Evolutionary conservation across 2,797 vertebrate species (phyloP).

Genomic region (Lutjanus campechanus): DNA sequence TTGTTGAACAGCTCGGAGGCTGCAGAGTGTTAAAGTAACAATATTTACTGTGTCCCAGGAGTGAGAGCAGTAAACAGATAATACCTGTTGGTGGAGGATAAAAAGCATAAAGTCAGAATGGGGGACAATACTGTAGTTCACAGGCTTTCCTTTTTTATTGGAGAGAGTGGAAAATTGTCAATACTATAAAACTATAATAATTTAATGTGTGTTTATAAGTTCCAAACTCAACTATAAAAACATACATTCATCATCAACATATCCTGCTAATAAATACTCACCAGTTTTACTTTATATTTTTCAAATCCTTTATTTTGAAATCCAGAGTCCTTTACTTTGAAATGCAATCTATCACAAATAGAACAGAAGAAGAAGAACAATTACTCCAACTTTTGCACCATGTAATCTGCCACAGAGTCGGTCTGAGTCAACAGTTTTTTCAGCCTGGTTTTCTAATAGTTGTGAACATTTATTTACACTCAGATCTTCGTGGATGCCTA

Average conservation of each 20-base stretch:
- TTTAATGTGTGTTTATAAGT: not conserved
- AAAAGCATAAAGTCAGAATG: conserved; percentile 46
- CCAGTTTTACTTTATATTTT: too few species aligned
- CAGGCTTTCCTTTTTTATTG: not conserved
- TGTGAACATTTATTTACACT: too few species aligned
- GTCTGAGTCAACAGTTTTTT: too few species aligned
- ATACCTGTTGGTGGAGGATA: conserved; percentile 53
- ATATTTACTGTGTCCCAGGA: conserved; percentile 63
- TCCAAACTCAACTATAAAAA: not conserved
- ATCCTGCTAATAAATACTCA: too few species aligned
- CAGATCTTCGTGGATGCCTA: too few species aligned
- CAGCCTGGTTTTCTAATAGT: too few species aligned
- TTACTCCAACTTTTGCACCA: too few species aligned
- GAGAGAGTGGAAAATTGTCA: not conserved
- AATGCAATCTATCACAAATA: too few species aligned
- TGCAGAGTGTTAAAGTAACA: conserved; percentile 50
- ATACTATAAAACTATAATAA: conserved; percentile 15
- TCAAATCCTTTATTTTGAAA: too few species aligned
- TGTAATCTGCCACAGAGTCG: too few species aligned
- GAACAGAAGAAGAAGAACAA: too few species aligned
- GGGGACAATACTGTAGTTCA: conserved; percentile 24
- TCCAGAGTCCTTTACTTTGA: too few species aligned
- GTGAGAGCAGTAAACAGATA: conserved; percentile 55
- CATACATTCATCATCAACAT: not conserved
- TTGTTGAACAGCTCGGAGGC: conserved; percentile 48